A percentile compares a stretch with the other conserved stretches of the same genome.
phyloP scores from a whole-genome alignment of 35 echinoderm and acorn worm species.

The Heliocidaris erythrogramma region DNA sequence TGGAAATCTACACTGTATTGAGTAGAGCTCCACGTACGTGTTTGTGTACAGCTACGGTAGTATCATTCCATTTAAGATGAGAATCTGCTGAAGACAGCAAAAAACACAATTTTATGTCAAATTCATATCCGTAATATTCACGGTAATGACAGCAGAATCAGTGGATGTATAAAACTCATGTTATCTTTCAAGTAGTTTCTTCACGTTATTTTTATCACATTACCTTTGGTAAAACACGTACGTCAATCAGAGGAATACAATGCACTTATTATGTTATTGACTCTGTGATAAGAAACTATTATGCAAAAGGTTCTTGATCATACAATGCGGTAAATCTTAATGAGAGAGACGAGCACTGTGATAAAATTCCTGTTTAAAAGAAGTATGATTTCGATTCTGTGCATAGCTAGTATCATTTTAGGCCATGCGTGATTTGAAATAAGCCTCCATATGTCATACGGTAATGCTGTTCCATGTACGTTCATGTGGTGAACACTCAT shows the following conservation, averaged over 20 bases:
- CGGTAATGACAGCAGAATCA: neutral
- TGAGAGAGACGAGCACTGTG: no score
- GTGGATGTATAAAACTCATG: neutral
- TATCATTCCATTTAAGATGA: neutral
- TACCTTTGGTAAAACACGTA: neutral
- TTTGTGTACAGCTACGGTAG: neutral
- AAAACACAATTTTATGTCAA: neutral
- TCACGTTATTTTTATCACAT: neutral
- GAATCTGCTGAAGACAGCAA: conserved; percentile 9
- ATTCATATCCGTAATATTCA: neutral
- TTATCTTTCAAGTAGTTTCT: neutral
- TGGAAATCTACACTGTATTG: neutral
- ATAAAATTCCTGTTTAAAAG: no score
- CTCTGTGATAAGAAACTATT: neutral
- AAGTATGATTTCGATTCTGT: no score
- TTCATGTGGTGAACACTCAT: no score
- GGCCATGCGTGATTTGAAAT: no score
- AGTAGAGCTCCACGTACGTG: neutral
- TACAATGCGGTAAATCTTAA: neutral
- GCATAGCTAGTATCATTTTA: no score
- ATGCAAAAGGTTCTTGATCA: neutral
- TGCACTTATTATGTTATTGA: neutral
- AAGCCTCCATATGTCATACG: no score
- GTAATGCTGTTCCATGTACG: no score
- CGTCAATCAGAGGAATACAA: neutral